phyloP scores from a whole-genome alignment of 2,888 invertebrate genomes.

The Tetheella fluctuosa region DNA sequence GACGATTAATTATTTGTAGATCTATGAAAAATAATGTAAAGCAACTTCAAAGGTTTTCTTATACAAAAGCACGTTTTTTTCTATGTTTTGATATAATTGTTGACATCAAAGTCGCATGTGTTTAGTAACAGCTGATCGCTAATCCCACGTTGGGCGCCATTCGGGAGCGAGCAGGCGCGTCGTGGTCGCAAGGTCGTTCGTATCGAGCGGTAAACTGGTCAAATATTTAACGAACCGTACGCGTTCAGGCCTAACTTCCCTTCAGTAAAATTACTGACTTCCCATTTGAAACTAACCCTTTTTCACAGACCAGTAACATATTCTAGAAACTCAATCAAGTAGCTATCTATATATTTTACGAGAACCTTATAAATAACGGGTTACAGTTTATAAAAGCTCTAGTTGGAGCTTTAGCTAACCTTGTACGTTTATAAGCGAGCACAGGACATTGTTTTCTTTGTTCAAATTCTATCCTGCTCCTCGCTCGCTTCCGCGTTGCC shows the following conservation, averaged over 20 bases:
- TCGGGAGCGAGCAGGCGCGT: constrained; percentile 57
- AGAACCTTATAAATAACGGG: too few species aligned
- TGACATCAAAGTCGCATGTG: constrained; percentile 35
- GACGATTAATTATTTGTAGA: neutral
- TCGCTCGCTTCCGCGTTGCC: constrained; percentile 41
- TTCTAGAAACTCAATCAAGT: neutral
- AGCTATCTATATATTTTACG: neutral
- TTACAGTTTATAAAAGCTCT: too few species aligned
- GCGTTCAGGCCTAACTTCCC: constrained; percentile 36
- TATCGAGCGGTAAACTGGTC: constrained; percentile 65
- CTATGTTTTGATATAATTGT: constrained; percentile 28
- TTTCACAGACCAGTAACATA: constrained; percentile 1
- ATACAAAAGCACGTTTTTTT: neutral
- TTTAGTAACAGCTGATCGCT: constrained; percentile 60
- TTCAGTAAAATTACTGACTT: constrained; percentile 31
- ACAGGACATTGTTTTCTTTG: constrained; percentile 44
- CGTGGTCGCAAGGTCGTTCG: constrained; percentile 61
- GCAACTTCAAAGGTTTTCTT: neutral
- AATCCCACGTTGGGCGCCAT: constrained; percentile 53
- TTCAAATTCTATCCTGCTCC: constrained; percentile 39
- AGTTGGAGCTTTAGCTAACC: neutral
- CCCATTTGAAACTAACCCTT: constrained; percentile 15
- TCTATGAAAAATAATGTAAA: neutral
- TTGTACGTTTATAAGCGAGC: constrained; percentile 18
- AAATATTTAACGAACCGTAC: constrained; percentile 62